These are phyloP conservation scores for Drosophila ochracea DNA, from an alignment of 2,888 invertebrate genomes.

Conservation along the genomic window DNA sequence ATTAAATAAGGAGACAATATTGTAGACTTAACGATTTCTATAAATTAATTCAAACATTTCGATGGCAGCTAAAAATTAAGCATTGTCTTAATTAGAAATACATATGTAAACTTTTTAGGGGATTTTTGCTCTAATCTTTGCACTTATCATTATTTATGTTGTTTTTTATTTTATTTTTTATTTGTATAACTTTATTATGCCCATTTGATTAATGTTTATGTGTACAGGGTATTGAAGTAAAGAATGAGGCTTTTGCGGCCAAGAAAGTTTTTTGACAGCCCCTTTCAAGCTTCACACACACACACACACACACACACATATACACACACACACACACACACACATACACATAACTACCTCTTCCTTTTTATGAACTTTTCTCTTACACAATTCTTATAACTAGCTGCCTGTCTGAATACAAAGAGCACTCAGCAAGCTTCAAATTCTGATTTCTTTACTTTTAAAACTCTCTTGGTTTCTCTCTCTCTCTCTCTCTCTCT, in stretches of 20 bases:
- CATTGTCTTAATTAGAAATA: background rate
- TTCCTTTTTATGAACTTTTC: slow-evolving; percentile 40
- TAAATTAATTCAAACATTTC: background rate
- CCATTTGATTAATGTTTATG: background rate
- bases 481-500: too few species aligned
- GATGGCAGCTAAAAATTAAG: background rate
- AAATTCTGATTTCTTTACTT: too few species aligned
- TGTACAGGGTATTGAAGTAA: slow-evolving; percentile 6
- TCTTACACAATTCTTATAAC: slow-evolving; percentile 38
- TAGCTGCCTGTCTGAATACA: slow-evolving; percentile 17
- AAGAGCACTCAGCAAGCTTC: slow-evolving; percentile 7
- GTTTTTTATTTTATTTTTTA: background rate
- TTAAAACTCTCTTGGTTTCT: background rate
- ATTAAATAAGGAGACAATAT: background rate
- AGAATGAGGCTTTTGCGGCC: slow-evolving; percentile 18
- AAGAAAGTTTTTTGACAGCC: slow-evolving; percentile 52
- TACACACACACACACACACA: too few species aligned
- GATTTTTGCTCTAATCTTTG: background rate
- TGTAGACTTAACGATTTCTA: background rate
- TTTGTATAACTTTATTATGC: background rate
- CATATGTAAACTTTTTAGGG: background rate
- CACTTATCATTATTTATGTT: background rate
- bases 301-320: background rate
- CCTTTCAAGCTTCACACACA: background rate
- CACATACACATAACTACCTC: slow-evolving; percentile 7